A percentile compares a stretch with the other conserved stretches of the same genome.
Conservation (phyloP, 2,113 vertebrate species). For the sheep (Ovis aries) region ARS-UI_Ramb_v3.0 NC_056054.1:169603501-169604000, state of each 20-base stretch:
- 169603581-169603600: background rate
- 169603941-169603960: background rate
- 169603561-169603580: background rate
- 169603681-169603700: background rate
- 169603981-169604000: background rate
- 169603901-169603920: background rate
- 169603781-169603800: background rate
- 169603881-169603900: background rate
- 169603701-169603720: background rate
- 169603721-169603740: background rate
- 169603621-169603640: background rate
- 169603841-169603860: background rate
- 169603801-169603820: background rate
- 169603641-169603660: background rate
- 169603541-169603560: background rate
- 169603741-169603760: background rate
- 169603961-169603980: background rate
- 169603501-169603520: background rate
- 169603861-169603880: background rate
- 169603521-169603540: background rate
- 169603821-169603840: background rate
- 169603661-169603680: background rate
- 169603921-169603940: background rate
- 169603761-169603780: background rate
- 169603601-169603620: background rate